Evolutionary conservation across 2,113 vertebrate genomes (phyloP).

Genomic region (Tricholaema leucomelas): DNA sequence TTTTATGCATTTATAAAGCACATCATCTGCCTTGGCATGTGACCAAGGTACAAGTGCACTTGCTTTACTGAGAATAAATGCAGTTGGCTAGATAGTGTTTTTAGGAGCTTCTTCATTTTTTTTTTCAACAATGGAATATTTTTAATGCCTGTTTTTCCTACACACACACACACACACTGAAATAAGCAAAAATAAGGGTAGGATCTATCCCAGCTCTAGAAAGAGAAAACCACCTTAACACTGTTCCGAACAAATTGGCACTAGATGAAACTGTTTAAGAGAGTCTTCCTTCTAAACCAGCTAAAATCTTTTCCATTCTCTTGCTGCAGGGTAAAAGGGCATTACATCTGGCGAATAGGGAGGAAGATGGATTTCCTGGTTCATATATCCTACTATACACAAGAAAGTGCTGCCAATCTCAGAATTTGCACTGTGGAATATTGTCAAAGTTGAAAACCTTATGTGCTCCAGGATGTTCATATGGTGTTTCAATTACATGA

Average conservation of each 20-base stretch:
- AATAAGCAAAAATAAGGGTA: background rate
- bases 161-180: background rate
- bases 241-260: background rate
- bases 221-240: background rate
- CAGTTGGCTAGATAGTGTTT: background rate
- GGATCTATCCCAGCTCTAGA: background rate
- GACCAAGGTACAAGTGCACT: constrained; percentile 45
- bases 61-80: constrained; percentile 19
- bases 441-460: background rate
- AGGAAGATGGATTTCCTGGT: constrained; percentile 39
- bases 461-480: background rate
- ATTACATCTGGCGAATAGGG: background rate
- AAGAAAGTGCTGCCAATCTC: background rate
- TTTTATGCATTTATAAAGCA: constrained; percentile 58
- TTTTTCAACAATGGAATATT: background rate
- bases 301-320: background rate
- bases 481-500: constrained; percentile 39
- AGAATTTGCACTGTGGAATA: background rate
- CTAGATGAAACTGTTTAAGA: background rate
- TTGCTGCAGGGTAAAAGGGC: background rate
- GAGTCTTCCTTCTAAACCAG: background rate
- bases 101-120: background rate
- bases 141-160: background rate
- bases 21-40: constrained; percentile 31
- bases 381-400: background rate